These are phyloP conservation scores for Nomada fabriciana DNA, from an alignment of 2,888 invertebrate species.

Conservation along the genomic window DNA sequence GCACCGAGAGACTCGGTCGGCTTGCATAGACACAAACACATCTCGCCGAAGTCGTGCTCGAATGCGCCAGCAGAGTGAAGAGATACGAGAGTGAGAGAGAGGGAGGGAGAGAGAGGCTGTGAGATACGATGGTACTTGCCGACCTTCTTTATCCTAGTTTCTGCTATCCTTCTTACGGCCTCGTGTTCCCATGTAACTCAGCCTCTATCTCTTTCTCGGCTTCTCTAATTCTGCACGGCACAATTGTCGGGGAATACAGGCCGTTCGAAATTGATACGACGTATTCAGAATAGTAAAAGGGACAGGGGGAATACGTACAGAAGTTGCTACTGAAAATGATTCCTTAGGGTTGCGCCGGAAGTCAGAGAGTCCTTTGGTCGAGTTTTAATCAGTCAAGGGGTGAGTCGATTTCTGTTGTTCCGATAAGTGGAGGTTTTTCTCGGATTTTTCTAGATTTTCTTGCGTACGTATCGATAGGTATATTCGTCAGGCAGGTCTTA, in stretches of 20 bases:
- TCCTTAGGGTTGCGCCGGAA: no score
- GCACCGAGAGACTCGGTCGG: conserved; percentile 25
- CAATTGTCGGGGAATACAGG: conserved; percentile 33
- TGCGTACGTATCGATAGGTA: no score
- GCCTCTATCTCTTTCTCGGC: conserved; percentile 23
- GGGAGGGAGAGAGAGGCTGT: conserved; percentile 21
- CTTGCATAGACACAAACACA: background rate
- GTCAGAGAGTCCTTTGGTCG: no score
- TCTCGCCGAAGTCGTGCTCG: conserved; percentile 9
- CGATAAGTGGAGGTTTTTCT: no score
- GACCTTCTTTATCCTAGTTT: conserved; percentile 49
- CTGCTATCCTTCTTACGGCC: conserved; percentile 29
- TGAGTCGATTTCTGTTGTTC: no score
- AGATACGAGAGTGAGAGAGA: conserved; percentile 41
- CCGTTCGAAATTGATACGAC: background rate
- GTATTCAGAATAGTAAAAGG: no score
- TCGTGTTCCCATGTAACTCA: conserved; percentile 28
- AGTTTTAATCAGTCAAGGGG: no score
- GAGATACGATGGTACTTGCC: conserved; percentile 33
- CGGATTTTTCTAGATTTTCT: no score
- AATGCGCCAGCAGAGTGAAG: conserved; percentile 28
- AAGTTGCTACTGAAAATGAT: no score
- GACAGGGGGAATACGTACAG: no score
- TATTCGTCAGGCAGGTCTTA: no score
- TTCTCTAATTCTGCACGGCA: conserved; percentile 24